phyloP scores from a whole-genome alignment of 2,797 vertebrate genomes.

The Halcyon badia region DNA sequence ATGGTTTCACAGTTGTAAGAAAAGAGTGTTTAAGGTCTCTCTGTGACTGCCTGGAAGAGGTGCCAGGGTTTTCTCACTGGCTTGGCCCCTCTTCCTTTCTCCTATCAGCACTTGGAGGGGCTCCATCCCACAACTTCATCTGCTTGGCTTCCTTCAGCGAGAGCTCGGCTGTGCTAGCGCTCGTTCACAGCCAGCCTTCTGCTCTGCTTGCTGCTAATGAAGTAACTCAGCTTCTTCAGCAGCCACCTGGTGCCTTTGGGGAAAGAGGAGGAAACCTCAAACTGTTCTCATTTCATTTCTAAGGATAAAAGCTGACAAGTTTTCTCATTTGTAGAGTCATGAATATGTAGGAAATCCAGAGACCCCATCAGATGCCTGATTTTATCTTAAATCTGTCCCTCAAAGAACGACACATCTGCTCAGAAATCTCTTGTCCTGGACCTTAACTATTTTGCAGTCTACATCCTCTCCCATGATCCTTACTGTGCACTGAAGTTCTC shows the following conservation, averaged over 20 bases:
- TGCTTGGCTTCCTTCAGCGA: constrained; percentile 37
- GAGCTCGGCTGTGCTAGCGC: background rate
- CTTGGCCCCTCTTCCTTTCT: constrained; percentile 38
- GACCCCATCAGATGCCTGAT: background rate
- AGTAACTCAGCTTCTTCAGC: constrained; percentile 6
- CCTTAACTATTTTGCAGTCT: too few species aligned
- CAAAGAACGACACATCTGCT: background rate
- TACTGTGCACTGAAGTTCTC: background rate
- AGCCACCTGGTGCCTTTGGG: constrained; percentile 60
- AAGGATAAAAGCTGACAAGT: background rate
- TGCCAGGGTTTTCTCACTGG: background rate
- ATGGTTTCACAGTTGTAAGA: background rate
- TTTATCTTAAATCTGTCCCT: background rate
- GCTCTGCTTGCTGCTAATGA: constrained; percentile 54
- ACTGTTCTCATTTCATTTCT: background rate
- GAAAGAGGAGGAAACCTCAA: background rate
- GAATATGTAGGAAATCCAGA: constrained; percentile 29
- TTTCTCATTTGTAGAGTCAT: background rate
- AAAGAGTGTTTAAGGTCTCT: background rate
- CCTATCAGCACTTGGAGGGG: constrained; percentile 45
- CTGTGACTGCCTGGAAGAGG: background rate
- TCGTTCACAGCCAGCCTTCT: constrained; percentile 55
- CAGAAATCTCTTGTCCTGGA: background rate
- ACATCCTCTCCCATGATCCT: accelerated
- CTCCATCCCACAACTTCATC: constrained; percentile 44